Conservation (phyloP, 2,888 invertebrate genomes). For the Omphaloscelis lunosa region DNA sequence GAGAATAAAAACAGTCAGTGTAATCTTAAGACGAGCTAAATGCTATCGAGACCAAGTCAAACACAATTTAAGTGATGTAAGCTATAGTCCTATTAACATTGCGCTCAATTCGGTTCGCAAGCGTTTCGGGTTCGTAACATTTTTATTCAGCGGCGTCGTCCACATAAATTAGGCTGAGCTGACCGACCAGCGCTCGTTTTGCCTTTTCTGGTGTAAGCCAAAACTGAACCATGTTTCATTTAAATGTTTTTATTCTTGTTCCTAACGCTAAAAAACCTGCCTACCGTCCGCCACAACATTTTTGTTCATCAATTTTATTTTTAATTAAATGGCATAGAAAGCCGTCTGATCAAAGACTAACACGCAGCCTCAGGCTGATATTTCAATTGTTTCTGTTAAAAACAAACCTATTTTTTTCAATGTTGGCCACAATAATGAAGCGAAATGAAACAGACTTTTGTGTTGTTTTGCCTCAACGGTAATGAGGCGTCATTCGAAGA, state of each 20-base stretch:
- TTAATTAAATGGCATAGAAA: slow-evolving; percentile 51
- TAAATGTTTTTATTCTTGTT: slow-evolving; percentile 65
- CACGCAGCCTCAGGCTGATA: slow-evolving; percentile 44
- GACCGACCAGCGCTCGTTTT: slow-evolving; percentile 59
- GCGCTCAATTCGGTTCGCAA: slow-evolving; percentile 62
- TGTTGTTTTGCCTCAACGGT: slow-evolving; percentile 41
- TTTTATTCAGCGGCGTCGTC: slow-evolving; percentile 70
- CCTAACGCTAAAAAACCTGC: slow-evolving; percentile 55
- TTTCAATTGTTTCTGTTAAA: slow-evolving; percentile 53
- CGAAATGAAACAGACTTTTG: slow-evolving; percentile 55
- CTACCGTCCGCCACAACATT: slow-evolving; percentile 6
- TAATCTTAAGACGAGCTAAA: slow-evolving; percentile 31
- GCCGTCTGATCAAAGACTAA: slow-evolving; percentile 50
- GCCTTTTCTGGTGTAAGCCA: slow-evolving; percentile 58
- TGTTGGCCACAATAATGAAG: slow-evolving; percentile 49
- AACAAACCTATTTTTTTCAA: slow-evolving; percentile 49
- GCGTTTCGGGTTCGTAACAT: slow-evolving; percentile 65
- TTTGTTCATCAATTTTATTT: slow-evolving; percentile 49
- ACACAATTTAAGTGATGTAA: slow-evolving; percentile 59
- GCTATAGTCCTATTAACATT: slow-evolving; percentile 66
- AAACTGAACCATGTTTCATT: slow-evolving; percentile 69
- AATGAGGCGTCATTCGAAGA: slow-evolving; percentile 55
- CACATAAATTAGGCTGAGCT: slow-evolving; percentile 72
- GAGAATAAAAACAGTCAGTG: slow-evolving; percentile 32
- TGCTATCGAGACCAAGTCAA: slow-evolving; percentile 51